phyloP scores from a whole-genome alignment of 2,113 vertebrate species.

The Eptesicus fuscus region DNA sequence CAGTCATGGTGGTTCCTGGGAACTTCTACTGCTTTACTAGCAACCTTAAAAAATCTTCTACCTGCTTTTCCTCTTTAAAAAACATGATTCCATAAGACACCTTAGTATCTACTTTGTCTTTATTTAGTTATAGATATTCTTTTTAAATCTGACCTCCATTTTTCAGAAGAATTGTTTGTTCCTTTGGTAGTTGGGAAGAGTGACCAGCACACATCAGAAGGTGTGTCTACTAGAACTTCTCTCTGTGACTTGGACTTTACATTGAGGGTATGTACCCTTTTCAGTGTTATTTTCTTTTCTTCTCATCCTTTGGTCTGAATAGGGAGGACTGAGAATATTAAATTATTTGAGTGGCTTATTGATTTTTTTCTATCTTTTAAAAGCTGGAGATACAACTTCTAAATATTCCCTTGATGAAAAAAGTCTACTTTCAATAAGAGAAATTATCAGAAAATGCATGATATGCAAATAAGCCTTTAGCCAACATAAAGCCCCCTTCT shows the following conservation, averaged over 20 bases:
- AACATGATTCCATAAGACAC: not conserved
- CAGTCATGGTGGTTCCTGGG: not conserved
- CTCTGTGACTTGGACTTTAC: not conserved
- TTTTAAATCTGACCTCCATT: not conserved
- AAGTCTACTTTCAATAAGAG: not conserved
- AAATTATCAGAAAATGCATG: conserved; percentile 25
- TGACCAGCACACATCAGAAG: not conserved
- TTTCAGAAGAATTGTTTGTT: not conserved
- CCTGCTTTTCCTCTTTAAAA: not conserved
- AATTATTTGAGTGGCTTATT: not conserved
- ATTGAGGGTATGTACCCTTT: not conserved
- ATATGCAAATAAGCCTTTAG: conserved; percentile 47
- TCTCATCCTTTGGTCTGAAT: not conserved
- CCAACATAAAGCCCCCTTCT: conserved; percentile 9
- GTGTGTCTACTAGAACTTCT: not conserved
- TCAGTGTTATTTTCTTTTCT: not conserved
- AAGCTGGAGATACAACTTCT: conserved; percentile 14
- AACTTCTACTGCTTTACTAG: not conserved
- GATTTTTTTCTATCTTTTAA: conserved; percentile 9
- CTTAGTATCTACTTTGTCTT: not conserved
- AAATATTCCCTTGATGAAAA: not conserved
- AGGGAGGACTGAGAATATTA: conserved; percentile 3
- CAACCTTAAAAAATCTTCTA: not conserved
- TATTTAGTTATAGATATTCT: not conserved
- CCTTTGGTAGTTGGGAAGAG: not conserved